These are phyloP conservation scores for Malaclemys terrapin DNA, from an alignment of 2,113 vertebrate species.

Conservation along the genomic window DNA sequence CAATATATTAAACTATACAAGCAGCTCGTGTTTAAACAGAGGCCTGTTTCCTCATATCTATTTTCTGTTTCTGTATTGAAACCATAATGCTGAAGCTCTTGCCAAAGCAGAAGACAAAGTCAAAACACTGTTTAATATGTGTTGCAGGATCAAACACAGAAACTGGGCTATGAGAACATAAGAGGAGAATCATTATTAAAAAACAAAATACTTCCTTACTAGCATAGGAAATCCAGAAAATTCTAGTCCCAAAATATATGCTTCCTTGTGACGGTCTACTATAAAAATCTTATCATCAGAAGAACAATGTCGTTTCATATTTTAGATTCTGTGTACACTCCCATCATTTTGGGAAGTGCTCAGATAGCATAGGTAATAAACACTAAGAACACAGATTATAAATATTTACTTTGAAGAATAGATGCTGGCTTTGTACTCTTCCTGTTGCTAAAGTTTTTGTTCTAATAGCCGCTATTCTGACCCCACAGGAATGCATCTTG, in stretches of 20 bases:
- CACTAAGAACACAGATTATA: not conserved
- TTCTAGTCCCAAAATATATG: not conserved
- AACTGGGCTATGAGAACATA: not conserved
- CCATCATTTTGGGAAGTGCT: not conserved
- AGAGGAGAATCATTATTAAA: not conserved
- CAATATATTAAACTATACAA: not conserved
- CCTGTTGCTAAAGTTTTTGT: not conserved
- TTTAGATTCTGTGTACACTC: not conserved
- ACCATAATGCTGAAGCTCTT: not conserved
- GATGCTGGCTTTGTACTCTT: not conserved
- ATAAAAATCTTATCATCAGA: not conserved
- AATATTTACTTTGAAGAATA: not conserved
- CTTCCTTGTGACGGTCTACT: not conserved
- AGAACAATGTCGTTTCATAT: not conserved
- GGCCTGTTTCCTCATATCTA: not conserved
- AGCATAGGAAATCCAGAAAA: not conserved
- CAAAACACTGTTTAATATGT: too few species aligned
- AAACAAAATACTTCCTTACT: not conserved
- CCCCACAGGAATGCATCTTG: not conserved
- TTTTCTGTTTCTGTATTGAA: not conserved
- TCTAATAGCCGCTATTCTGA: not conserved
- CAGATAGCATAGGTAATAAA: not conserved
- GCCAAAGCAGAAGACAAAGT: not conserved
- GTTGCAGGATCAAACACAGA: not conserved
- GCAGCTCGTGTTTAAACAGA: not conserved